Conservation (phyloP, 2,888 invertebrate genomes). For the Morpho deidamia region DNA sequence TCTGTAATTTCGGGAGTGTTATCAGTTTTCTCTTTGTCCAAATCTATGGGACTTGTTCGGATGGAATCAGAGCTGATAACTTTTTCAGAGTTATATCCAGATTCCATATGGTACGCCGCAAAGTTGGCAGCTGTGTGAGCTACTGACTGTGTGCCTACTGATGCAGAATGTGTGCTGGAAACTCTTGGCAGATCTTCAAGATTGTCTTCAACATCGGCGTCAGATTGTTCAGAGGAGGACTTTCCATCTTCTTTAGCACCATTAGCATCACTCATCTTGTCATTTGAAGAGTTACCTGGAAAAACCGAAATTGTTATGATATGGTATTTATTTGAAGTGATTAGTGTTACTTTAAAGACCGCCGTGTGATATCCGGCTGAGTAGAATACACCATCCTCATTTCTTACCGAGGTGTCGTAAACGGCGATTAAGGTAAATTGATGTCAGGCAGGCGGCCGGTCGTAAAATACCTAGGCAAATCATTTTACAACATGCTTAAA, state of each 20-base stretch:
- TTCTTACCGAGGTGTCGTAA: too few species aligned
- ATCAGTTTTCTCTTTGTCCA: constrained; percentile 76
- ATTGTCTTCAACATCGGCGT: constrained; percentile 90
- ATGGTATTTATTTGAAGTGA: too few species aligned
- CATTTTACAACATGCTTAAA: too few species aligned
- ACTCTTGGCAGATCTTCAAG: constrained; percentile 75
- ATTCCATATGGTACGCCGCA: constrained; percentile 78
- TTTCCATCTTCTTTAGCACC: constrained; percentile 60
- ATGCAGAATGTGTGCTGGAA: constrained; percentile 42
- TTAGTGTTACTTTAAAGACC: too few species aligned
- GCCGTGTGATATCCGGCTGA: too few species aligned
- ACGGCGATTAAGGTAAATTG: too few species aligned
- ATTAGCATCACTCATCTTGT: constrained; percentile 48
- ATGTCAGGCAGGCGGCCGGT: too few species aligned
- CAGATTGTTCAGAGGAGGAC: constrained; percentile 84
- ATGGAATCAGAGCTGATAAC: constrained; percentile 68
- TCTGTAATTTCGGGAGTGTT: constrained; percentile 77
- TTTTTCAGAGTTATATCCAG: constrained; percentile 81
- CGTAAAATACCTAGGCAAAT: too few species aligned
- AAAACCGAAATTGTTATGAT: constrained; percentile 10
- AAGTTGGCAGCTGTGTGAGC: constrained; percentile 67
- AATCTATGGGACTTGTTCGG: constrained; percentile 64
- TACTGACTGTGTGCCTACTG: constrained; percentile 48
- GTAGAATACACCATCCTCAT: too few species aligned
- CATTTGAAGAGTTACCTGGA: constrained; percentile 60